Percentiles rank a stretch among this genome's conserved stretches.
phyloP scores from a whole-genome alignment of 1,140 invertebrate species.

The Lasioglossum albipes region DNA sequence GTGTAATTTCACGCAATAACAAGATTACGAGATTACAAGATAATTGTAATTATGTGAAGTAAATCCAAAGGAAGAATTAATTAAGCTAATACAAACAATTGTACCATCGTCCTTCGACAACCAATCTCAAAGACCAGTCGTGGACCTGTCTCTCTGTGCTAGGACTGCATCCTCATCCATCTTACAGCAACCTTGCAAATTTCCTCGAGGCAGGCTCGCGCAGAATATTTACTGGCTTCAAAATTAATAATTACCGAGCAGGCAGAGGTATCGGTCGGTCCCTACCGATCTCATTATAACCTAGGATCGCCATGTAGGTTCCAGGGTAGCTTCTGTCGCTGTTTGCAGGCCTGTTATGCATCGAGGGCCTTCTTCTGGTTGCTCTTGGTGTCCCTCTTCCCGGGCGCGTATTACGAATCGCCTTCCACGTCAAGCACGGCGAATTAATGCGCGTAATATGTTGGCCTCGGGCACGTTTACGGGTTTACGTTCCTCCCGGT shows the following conservation, averaged over 20 bases:
- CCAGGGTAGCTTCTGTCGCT: slow-evolving; percentile 57
- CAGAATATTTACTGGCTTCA: slow-evolving; percentile 73
- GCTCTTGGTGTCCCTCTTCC: slow-evolving; percentile 53
- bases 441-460: slow-evolving; percentile 78
- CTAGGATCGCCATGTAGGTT: slow-evolving; percentile 57
- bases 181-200: slow-evolving; percentile 70
- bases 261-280: slow-evolving; percentile 59
- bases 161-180: not conserved
- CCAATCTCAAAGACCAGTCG: slow-evolving; percentile 33
- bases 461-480: slow-evolving; percentile 74
- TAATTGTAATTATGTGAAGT: too few relatives aligned
- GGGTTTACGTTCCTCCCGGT: slow-evolving; percentile 69
- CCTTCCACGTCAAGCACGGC: slow-evolving; percentile 68
- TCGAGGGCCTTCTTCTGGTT: slow-evolving; percentile 31
- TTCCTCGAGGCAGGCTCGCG: slow-evolving; percentile 61
- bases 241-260: slow-evolving; percentile 77
- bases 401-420: slow-evolving; percentile 71
- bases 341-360: slow-evolving; percentile 44
- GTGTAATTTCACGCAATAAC: too few relatives aligned
- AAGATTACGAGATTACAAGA: too few relatives aligned
- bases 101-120: too few relatives aligned
- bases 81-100: too few relatives aligned
- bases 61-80: too few relatives aligned
- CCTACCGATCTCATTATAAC: slow-evolving; percentile 74
- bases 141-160: too few relatives aligned